Conservation (phyloP, 1,140 invertebrate species). For the Latrodectus geometricus region DNA sequence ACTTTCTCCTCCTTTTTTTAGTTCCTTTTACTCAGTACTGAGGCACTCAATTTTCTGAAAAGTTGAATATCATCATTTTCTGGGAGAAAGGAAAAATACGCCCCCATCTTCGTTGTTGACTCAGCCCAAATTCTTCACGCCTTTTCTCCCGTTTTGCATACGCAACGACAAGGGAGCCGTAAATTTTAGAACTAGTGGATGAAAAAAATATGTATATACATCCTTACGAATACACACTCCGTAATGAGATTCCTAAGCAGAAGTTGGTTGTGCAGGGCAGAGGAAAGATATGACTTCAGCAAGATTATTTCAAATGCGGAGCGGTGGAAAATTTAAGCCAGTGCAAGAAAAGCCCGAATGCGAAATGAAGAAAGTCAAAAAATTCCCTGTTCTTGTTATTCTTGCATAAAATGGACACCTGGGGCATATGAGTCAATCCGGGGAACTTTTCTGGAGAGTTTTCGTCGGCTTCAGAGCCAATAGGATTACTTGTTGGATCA, state of each 20-base stretch:
- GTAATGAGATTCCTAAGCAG: conserved; percentile 55
- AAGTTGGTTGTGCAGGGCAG: neutral
- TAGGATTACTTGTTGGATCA: conserved; percentile 47
- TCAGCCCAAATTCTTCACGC: conserved; percentile 52
- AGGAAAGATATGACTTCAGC: conserved; percentile 56
- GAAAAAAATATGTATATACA: conserved; percentile 20
- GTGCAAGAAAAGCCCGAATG: conserved; percentile 28
- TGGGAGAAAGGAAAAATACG: conserved; percentile 7
- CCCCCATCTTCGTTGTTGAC: conserved; percentile 41
- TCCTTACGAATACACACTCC: conserved; percentile 30
- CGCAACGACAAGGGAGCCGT: conserved; percentile 49
- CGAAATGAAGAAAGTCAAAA: conserved; percentile 52
- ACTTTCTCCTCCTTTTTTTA: neutral
- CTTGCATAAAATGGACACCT: conserved; percentile 60
- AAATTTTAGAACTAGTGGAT: conserved; percentile 21
- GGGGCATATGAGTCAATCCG: conserved; percentile 59
- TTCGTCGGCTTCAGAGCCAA: conserved; percentile 28
- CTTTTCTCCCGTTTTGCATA: conserved; percentile 47
- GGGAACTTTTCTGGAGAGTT: conserved; percentile 37
- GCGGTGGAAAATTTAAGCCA: conserved; percentile 53
- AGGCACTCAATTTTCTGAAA: conserved; percentile 47
- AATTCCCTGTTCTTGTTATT: conserved; percentile 59
- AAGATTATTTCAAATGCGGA: conserved; percentile 50
- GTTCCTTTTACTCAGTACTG: conserved; percentile 28
- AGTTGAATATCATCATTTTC: conserved; percentile 57